Base-by-base conservation (phyloP, 92 coral and sea anemone genomes). In the Metridium senile region DNA sequence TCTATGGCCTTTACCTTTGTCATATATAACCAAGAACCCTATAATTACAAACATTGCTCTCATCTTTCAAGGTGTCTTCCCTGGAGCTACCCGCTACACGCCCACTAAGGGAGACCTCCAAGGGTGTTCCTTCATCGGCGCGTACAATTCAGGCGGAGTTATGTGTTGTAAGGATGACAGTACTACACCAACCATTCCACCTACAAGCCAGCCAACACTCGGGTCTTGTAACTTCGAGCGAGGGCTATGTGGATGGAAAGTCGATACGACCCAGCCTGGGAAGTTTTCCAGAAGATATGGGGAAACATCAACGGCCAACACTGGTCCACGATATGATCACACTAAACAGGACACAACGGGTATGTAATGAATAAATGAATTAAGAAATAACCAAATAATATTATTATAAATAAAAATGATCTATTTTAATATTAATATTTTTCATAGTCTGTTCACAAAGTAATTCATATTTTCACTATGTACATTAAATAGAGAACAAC, bases 211-310 rank as follows among this genome's bases (percentile, higher is more conserved):
- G 16, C 97, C 97, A 0, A 83, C 91, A 4, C 39, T 80, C 22
- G 99, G 99, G 0, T 87, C 99, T 0, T 96, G 99, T 53, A 79
- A 96, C 89, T 96, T 96, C 58, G 97, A 96, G 63, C 74, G 67
- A 18, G 81, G 84, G 32, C 4, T 62, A 31, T 96, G 99, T 59
- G 75, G 80, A 18, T 96, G 97, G 97, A 81, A 33, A 35, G 76
- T 77, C 20, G 85, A 85, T 46, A 67, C 63, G 2, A 57, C 80
- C 1, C 71, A 68, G 19, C 70, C 72, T 63, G 81, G 84, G 10
- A 85, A 54, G 68, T 89, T 85, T 65, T 19, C 0, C 7, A 73
- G 91, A 3, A 66, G 56, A 62, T 35, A 80, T 53, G 98, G 90
- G n/a, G 97, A 90, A 62, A 94, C 98, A 0, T 89, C 88, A 31